These are phyloP conservation scores for Siphamia tubifer DNA, from an alignment of 2,113 vertebrate genomes.

Conservation along the genomic window DNA sequence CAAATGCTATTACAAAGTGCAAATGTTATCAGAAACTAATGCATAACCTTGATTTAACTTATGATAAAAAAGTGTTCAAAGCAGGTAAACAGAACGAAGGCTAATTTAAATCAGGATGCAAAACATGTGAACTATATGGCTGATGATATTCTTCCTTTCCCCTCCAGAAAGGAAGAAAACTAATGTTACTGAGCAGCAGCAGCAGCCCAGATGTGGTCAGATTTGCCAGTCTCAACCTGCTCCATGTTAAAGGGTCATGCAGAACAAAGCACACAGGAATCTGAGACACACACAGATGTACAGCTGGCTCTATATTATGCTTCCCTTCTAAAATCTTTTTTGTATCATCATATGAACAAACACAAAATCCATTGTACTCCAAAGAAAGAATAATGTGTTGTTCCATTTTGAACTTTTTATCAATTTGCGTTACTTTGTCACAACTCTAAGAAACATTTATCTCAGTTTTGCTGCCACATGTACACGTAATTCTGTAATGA, in stretches of 20 bases:
- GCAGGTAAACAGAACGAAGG: not conserved
- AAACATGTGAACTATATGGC: constrained; percentile 6
- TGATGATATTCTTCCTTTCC: constrained; percentile 3
- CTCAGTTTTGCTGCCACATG: not conserved
- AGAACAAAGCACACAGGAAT: constrained; percentile 4
- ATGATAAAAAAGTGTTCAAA: constrained; percentile 42
- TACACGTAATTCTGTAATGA: not conserved
- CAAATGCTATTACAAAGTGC: too few species aligned
- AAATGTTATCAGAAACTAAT: too few species aligned
- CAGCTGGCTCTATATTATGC: constrained; percentile 30
- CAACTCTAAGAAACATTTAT: not conserved
- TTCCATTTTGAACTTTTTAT: not conserved
- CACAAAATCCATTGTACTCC: constrained; percentile 12
- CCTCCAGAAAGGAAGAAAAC: not conserved
- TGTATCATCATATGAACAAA: not conserved
- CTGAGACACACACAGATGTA: constrained; percentile 6
- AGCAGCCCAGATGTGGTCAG: constrained; percentile 8
- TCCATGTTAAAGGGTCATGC: constrained; percentile 41
- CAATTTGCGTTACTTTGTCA: not conserved
- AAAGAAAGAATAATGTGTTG: constrained; percentile 33
- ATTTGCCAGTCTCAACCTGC: constrained; percentile 34
- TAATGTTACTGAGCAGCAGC: not conserved
- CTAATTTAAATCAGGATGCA: constrained; percentile 29
- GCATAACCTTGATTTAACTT: too few species aligned
- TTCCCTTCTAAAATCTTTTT: not conserved